A percentile compares a stretch with the other conserved stretches of the same genome.
phyloP scores from a whole-genome alignment of 2,113 vertebrate genomes.

The Campylomormyrus numenius region DNA sequence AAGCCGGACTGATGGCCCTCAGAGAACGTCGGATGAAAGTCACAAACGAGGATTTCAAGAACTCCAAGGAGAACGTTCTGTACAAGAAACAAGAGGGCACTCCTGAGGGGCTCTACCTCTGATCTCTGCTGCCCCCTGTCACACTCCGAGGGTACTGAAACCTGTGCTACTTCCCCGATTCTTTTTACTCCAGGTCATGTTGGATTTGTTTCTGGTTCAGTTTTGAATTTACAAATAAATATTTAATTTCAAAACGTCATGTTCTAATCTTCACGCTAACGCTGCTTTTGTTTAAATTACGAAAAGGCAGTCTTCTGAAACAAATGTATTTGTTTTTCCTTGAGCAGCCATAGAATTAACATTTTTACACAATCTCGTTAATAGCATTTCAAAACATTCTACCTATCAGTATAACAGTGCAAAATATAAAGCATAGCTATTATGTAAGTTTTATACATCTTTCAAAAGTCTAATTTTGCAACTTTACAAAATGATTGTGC shows the following conservation, averaged over 20 bases:
- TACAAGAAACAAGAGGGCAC: conserved; percentile 99
- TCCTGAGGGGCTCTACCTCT: conserved; percentile 84
- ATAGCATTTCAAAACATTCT: not conserved
- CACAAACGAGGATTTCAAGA: conserved; percentile 99
- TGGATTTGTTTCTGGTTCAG: not conserved
- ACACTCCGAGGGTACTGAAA: not conserved
- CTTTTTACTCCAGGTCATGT: conserved; percentile 1
- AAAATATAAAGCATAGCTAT: not conserved
- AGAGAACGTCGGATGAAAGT: conserved; percentile 96
- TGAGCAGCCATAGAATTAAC: not conserved
- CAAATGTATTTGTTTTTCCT: not conserved
- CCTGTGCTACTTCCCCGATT: not conserved
- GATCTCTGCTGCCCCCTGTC: conserved; percentile 20
- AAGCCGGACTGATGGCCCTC: conserved; percentile 92
- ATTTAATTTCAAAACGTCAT: not conserved
- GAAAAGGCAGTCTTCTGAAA: not conserved
- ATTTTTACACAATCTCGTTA: not conserved
- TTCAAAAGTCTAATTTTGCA: not conserved
- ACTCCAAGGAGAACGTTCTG: conserved; percentile 96
- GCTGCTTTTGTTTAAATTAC: not conserved
- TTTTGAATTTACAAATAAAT: not conserved
- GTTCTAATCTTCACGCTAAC: not conserved
- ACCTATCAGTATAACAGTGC: not conserved
- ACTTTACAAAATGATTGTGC: not conserved
- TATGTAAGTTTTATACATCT: not conserved